Base-by-base conservation (phyloP, 2,888 invertebrate genomes). In the Noctuana brunneofusca region DNA sequence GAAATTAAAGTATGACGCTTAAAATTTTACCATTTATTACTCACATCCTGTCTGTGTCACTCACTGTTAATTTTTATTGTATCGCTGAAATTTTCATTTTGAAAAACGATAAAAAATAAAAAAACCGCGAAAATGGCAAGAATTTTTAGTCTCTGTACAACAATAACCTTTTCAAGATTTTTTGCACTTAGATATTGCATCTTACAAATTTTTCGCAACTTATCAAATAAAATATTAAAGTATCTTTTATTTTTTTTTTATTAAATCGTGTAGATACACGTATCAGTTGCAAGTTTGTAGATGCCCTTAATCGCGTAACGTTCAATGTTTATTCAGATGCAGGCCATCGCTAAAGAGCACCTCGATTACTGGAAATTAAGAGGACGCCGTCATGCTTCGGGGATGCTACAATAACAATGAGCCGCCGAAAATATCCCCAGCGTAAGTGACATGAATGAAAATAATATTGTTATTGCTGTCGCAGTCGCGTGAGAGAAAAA, bases 331-430 rank as follows among this genome's bases (percentile, higher is more conserved):
- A 86, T 89, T 90, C 90, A 91, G 90, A 84, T 91, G 90, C 83
- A 79, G 82, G 69, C 81, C 84, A 83, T 89, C 87, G 76, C 79
- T 75, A 75, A 78, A 78, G 83, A 84, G 86, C 77, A 81, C 80
- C 81, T 83, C 89, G 87, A 90, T 89, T 87, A 87, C 86, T 89
- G 84, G 87, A 90, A 90, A 91, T 89, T 88, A 90, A 89, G 89
- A 88, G 89, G 83, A 83, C 79, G 80, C 79, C 79, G 80, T 79
- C 83, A 81, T 78, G 75, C 74, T 69, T 67, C 72, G 79, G 83
- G 86, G 89, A 87, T 86, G 80, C 80, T 89, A 88, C 75, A 89
- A 90, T 84, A 91, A 91, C 88, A 91, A 77, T 77, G 80, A 75
- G 79, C 71, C 68, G 75, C 85, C 84, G 70, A 87, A 89, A 90